Evolutionary conservation across 2,888 invertebrate species (phyloP), one percentile per base, ranked within the genome.

Genomic region (Cybosia mesomella): DNA sequence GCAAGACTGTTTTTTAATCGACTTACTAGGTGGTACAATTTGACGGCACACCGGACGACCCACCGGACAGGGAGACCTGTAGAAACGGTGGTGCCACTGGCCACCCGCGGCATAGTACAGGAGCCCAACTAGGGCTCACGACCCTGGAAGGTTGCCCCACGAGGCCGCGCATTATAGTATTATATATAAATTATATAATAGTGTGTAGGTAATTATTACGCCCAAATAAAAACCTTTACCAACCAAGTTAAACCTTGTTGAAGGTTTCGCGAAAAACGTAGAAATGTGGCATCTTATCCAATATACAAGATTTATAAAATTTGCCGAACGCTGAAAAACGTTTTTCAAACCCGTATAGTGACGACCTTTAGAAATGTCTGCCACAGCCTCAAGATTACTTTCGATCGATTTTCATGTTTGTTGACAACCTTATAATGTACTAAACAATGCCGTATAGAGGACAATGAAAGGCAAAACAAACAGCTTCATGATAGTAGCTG

Each of bases 381-480:
- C n/a, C 57, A 49, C 49, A 49, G 49, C 5, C 64, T 61, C 64
- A 75, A 70, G 75, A 81, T 72, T 76, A 76, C 65, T 32, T 74
- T 71, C 67, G n/a, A 76, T 81, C 67, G 77, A 77, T 83, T 82
- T 80, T 76, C 67, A 70, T 75, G 67, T 70, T 66, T 76, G 69
- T 67, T 71, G 70, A 75, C 68, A 76, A 71, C 72, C 72, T 49
- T 62, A 69, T 73, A 73, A 72, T 73, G 49, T 70, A 64, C 58
- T 71, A 78, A 82, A 85, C 83, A 86, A 85, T 85, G 77, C 74
- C 74, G 64, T 66, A 69, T 66, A 73, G 67, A 80, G 74, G 80
- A 87, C 88, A 89, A 89, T 89, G 83, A 82, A 79, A 82, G 83
- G 70, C 77, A 84, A 80, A 84, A 87, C 86, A 83, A 86, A 85